Base-by-base conservation (phyloP, 1,140 invertebrate species). In the Scaptomyza graminum region DNA sequence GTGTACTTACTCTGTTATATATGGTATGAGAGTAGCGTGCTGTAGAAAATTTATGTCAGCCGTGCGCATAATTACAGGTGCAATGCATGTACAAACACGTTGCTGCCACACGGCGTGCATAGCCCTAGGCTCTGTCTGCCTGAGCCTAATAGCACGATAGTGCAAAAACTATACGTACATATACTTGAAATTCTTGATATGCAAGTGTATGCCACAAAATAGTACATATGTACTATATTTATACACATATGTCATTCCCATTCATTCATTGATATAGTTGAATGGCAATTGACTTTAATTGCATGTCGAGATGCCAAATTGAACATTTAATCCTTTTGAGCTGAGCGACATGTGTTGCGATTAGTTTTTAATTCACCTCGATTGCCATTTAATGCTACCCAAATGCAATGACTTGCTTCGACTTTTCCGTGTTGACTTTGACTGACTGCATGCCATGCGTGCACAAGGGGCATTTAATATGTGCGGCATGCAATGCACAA, bases 31-130 rank as follows among this genome's bases (percentile, higher is more conserved):
- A 52, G 59, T 70, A 25, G 59, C 43, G 51, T 62, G 60, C 43
- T 63, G 25, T 51, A 7, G 46, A 49, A 83, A 34, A 83, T 83
- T 50, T 83, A 64, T 83, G 79, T 83, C 79, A 79, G 79, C 78
- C 79, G 79, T 83, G 79, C 79, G 79, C 75, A 83, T 83, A 83
- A 83, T 83, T 83, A 75, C 79, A 75, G 75, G 77, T 78, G 79
- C 75, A 83, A 75, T 69, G 60, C 79, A 79, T 83, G 79, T 76
- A 67, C 52, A 78, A 77, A 71, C 66, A 82, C 79, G 78, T n/a
- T 70, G 31, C 31, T 55, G 49, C 62, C 47, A 60, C 25, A 49
- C 71, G 57, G 54, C 31, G 39, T 55, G 31, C n/a, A 9, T 0
- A 34, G 31, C 31, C 31, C 8, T 2, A 34, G 31, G 31, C 7